Evolutionary conservation across 2,797 vertebrate genomes (phyloP).

Genomic region (Galago senegalensis): DNA sequence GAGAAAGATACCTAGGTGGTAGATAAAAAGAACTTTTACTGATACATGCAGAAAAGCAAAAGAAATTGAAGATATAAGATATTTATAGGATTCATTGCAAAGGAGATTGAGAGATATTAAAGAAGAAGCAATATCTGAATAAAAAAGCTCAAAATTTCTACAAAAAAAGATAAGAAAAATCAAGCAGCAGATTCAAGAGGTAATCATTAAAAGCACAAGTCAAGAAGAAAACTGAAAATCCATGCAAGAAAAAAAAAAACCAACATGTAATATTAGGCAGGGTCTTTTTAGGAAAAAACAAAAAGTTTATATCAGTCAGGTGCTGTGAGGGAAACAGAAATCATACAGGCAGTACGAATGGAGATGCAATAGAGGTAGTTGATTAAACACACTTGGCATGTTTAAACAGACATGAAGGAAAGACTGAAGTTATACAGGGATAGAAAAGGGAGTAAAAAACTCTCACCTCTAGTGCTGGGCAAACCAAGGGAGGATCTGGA

Average conservation of each 20-base stretch:
- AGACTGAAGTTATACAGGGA: not conserved
- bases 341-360: not conserved
- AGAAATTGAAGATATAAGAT: not conserved
- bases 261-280: not conserved
- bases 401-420: not conserved
- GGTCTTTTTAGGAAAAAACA: not conserved
- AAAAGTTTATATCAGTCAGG: not conserved
- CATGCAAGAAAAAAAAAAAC: not conserved
- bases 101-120: not conserved
- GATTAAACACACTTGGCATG: not conserved
- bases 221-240: not conserved
- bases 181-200: not conserved
- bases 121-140: not conserved
- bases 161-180: not conserved
- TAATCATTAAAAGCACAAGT: not conserved
- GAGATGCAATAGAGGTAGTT: not conserved
- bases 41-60: not conserved
- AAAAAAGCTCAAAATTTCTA: not conserved
- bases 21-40: not conserved
- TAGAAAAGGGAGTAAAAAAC: not conserved
- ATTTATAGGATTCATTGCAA: not conserved
- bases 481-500: not conserved
- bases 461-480: not conserved
- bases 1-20: not conserved
- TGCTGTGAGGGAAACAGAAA: not conserved